These are phyloP conservation scores for Drosophila pseudotalamancana DNA, from an alignment of 2,888 invertebrate species.

Conservation along the genomic window DNA sequence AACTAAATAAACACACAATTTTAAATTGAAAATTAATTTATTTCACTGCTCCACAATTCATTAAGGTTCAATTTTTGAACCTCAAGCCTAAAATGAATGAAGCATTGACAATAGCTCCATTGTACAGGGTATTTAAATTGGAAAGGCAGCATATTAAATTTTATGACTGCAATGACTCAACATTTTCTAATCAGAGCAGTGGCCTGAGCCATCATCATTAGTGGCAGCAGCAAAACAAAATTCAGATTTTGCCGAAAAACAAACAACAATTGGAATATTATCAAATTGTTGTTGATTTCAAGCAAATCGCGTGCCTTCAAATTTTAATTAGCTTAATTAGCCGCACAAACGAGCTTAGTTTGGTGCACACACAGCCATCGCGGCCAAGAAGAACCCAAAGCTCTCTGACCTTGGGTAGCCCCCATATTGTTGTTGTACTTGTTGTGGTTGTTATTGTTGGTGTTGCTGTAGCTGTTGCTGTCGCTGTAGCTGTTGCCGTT, in stretches of 20 bases:
- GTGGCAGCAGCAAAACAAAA: constrained; percentile 40
- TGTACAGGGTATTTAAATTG: constrained; percentile 47
- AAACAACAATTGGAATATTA: constrained; percentile 56
- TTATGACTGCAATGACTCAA: constrained; percentile 58
- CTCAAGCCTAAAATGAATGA: neutral
- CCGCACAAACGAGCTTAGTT: constrained; percentile 48
- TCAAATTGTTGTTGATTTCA: constrained; percentile 64
- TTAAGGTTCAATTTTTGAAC: too few relatives aligned
- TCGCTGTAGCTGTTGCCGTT: too few relatives aligned
- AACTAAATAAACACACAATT: too few relatives aligned
- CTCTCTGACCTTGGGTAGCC: constrained; percentile 46
- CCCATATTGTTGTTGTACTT: constrained; percentile 33
- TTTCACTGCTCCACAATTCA: too few relatives aligned
- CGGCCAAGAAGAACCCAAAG: constrained; percentile 47
- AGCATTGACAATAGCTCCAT: neutral
- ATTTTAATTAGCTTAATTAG: constrained; percentile 73
- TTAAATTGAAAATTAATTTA: too few relatives aligned
- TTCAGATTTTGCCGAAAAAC: constrained; percentile 51
- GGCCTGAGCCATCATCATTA: constrained; percentile 37
- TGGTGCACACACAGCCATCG: constrained; percentile 11
- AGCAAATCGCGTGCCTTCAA: constrained; percentile 71
- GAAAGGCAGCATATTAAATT: constrained; percentile 60
- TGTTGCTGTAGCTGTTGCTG: too few relatives aligned
- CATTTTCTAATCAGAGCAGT: constrained; percentile 65
- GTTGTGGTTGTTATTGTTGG: too few relatives aligned